Evolutionary conservation across 92 coral and sea anemone species (phyloP).

Genomic region (Epizoanthus rinbou): DNA sequence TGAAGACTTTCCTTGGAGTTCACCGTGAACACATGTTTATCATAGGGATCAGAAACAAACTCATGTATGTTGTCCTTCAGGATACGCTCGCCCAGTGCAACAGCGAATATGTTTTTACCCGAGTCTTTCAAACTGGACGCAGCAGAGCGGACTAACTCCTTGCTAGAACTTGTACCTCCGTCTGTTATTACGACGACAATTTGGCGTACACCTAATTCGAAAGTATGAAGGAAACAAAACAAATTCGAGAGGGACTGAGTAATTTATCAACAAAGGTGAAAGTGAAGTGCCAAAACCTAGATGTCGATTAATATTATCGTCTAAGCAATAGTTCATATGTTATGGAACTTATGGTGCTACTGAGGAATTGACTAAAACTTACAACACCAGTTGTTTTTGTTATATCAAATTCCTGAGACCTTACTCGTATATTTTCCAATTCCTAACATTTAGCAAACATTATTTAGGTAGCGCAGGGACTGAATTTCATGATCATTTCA

Average conservation of each 20-base stretch:
- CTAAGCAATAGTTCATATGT: no score
- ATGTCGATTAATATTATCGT: no score
- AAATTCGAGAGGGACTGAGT: not conserved
- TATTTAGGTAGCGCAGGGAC: no score
- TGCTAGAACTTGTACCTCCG: not conserved
- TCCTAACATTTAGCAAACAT: no score
- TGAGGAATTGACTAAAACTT: no score
- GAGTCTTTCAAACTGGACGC: slow-evolving; percentile 21
- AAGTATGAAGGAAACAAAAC: not conserved
- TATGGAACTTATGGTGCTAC: no score
- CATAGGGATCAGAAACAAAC: slow-evolving; percentile 16
- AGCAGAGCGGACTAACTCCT: not conserved
- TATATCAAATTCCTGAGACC: no score
- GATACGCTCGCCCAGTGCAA: not conserved
- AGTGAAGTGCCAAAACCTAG: no score
- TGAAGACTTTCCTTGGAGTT: not conserved
- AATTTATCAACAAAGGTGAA: no score
- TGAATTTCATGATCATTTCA: no score
- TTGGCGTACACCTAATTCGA: slow-evolving; percentile 28
- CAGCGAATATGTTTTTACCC: slow-evolving; percentile 30
- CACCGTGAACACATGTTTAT: slow-evolving; percentile 10
- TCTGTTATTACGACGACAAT: slow-evolving; percentile 22
- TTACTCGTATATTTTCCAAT: no score
- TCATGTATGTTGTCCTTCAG: not conserved
- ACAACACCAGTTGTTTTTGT: no score